phyloP scores from a whole-genome alignment of 2,113 vertebrate species.

The Colossoma macropomum region DNA sequence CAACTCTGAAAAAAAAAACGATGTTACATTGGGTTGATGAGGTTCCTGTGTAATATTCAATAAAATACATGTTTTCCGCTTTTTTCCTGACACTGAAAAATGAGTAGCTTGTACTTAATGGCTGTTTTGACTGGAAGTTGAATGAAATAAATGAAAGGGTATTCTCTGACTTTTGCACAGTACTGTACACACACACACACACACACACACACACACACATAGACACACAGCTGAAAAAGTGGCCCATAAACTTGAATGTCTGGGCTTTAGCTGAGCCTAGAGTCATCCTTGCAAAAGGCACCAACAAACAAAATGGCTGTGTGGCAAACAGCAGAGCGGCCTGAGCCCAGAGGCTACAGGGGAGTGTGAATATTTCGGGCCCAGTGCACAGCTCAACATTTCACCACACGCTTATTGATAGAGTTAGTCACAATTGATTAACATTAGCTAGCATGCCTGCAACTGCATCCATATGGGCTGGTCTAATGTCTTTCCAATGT shows the following conservation, averaged over 20 bases:
- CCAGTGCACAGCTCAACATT: not conserved
- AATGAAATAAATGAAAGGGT: no score
- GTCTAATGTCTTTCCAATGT: constrained; percentile 21
- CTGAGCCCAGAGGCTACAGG: not conserved
- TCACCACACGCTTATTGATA: not conserved
- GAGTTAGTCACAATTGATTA: constrained; percentile 24
- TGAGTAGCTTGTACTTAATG: no score
- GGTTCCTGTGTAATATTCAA: no score
- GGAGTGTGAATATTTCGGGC: constrained; percentile 12
- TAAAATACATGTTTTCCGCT: no score
- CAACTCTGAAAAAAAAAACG: no score
- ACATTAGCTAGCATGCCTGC: constrained; percentile 24
- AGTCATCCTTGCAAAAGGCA: not conserved
- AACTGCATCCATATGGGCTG: constrained; percentile 1
- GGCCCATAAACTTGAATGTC: not conserved
- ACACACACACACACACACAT: constrained; percentile 3
- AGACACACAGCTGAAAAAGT: not conserved
- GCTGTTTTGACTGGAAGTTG: no score
- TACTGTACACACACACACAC: no score
- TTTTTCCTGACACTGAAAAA: no score
- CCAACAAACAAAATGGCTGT: constrained; percentile 6
- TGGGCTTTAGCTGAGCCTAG: not conserved
- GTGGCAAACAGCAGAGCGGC: constrained; percentile 1
- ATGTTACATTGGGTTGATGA: no score
- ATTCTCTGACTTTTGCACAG: no score